Conservation (phyloP, 2,797 vertebrate genomes). For the Phyllotis vaccarum region DNA sequence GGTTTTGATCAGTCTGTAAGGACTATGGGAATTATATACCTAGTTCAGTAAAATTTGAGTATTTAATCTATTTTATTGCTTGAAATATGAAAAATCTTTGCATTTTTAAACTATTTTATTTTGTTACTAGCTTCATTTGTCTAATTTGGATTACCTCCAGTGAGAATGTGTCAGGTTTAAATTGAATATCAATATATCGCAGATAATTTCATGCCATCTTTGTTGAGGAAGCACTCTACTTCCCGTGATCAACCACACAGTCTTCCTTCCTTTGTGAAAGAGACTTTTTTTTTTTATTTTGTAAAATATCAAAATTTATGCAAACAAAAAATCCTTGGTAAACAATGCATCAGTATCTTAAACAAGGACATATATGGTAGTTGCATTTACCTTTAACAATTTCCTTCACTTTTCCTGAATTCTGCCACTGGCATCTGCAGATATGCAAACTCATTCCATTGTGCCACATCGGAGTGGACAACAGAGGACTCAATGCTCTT, state of each 20-base stretch:
- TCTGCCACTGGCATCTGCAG: neutral
- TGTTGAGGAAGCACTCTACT: no score
- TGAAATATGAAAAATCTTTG: neutral
- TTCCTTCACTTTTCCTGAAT: neutral
- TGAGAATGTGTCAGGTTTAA: neutral
- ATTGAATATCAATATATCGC: no score
- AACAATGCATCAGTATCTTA: constrained; percentile 8
- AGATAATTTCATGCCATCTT: neutral
- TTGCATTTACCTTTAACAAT: neutral
- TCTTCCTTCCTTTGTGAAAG: neutral
- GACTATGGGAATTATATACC: neutral
- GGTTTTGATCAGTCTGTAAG: neutral
- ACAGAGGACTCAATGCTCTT: neutral
- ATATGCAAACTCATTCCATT: neutral
- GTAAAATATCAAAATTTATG: constrained; percentile 51
- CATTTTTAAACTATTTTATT: neutral
- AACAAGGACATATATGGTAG: constrained; percentile 5
- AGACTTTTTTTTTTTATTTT: neutral
- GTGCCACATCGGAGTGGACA: neutral
- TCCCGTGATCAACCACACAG: neutral
- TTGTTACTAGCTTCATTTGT: neutral
- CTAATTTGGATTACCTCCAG: neutral
- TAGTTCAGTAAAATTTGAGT: neutral
- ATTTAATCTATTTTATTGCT: neutral
- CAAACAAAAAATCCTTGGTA: neutral